phyloP scores from a whole-genome alignment of 1,140 invertebrate genomes.

The Bombus ignitus region DNA sequence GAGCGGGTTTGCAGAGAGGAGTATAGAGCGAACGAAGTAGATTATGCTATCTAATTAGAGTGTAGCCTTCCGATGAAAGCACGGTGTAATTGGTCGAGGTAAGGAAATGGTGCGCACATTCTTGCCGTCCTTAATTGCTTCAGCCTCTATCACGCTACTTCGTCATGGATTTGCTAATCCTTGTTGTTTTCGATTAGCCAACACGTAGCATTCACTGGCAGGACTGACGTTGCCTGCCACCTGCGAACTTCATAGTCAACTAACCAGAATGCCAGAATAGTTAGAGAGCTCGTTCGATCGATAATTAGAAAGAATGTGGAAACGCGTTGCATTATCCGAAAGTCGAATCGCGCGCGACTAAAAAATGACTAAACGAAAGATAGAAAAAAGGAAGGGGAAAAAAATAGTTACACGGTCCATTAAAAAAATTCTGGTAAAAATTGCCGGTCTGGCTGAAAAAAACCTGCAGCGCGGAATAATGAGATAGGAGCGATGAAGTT shows the following conservation, averaged over 20 bases:
- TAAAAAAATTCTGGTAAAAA: background rate
- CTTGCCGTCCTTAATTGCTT: conserved; percentile 49
- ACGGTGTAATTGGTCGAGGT: conserved; percentile 51
- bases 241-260: conserved; percentile 30
- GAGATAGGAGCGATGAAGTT: conserved; percentile 1
- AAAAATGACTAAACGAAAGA: background rate
- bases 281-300: background rate
- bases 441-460: background rate
- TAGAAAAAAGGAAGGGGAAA: background rate
- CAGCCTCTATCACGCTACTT: conserved; percentile 42
- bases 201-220: background rate
- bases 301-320: background rate
- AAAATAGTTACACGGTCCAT: background rate
- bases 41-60: conserved; percentile 51
- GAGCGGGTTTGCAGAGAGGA: conserved; percentile 6
- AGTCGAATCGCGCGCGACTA: background rate
- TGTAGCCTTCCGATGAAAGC: conserved; percentile 60
- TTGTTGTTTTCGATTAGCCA: conserved; percentile 36
- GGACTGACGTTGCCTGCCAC: conserved; percentile 28
- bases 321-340: background rate
- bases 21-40: conserved; percentile 23
- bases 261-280: background rate
- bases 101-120: conserved; percentile 52
- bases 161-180: conserved; percentile 35
- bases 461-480: background rate